Evolutionary conservation across 2,113 vertebrate genomes (phyloP).

Genomic region (Platanista minor): DNA sequence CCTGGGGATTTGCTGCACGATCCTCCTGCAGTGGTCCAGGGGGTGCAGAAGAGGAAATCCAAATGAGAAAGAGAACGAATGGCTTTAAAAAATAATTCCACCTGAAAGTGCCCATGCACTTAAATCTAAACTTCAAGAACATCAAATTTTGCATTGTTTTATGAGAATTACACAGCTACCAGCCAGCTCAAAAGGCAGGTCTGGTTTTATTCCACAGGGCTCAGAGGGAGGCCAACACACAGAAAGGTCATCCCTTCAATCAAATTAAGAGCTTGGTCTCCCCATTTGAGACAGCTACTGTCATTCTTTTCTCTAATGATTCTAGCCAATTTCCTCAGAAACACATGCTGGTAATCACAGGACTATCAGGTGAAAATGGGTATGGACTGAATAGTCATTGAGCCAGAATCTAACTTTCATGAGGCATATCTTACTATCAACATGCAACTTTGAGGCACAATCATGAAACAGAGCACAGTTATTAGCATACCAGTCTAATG

Average conservation of each 20-base stretch:
- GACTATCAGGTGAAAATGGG: neutral
- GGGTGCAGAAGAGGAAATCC: constrained; percentile 57
- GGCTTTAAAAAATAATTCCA: neutral
- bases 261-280: neutral
- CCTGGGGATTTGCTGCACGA: constrained; percentile 52
- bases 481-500: neutral
- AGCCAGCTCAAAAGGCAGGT: constrained; percentile 15
- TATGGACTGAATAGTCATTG: neutral
- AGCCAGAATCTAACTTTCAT: neutral
- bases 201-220: neutral
- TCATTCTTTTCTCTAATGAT: neutral
- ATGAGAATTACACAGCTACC: neutral
- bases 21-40: constrained; percentile 62
- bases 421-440: neutral
- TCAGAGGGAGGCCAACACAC: neutral
- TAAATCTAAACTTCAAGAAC: constrained; percentile 2
- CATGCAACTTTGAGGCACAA: neutral
- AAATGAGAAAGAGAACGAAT: constrained; percentile 66
- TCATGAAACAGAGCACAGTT: neutral
- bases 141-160: neutral
- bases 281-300: neutral
- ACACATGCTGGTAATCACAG: neutral
- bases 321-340: neutral
- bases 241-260: neutral
- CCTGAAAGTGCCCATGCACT: neutral